Base-by-base conservation (phyloP, 2,113 vertebrate species). In the Pollimyrus isidori region DNA sequence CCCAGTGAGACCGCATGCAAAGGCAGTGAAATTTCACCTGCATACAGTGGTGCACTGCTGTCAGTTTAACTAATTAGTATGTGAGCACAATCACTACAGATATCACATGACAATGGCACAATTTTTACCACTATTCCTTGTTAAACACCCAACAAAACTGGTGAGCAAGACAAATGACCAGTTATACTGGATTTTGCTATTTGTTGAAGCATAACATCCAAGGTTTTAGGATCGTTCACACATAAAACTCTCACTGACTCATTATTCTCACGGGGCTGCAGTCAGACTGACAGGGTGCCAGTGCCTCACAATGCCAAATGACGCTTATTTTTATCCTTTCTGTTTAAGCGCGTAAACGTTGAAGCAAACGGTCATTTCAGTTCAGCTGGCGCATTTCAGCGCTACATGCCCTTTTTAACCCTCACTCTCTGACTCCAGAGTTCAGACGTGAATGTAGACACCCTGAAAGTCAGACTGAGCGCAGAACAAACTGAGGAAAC, bases 131-230 rank as follows among this genome's bases (percentile, higher is more conserved):
- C 73, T 80, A 11, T 35, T 80, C 30, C 35, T 19, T 23, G 82
- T 48, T 84, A 84, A 84, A 46, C 82, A 15, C 42, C 82, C 45
- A 48, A 48, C 48, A 48, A 84, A 45, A 48, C 21, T 42, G 21
- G 82, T 46, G 82, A 45, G 82, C 45, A 48, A 84, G 39, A 45
- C 45, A 46, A 46, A 84, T 84, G 39, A 46, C 82, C 42, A 84
- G 45, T 48, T 84, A 46, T 48, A 48, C n/a, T n/a, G 42, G 82
- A 48, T 84, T 84, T 84, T 10, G 82, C 23, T 84, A 42, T 84
- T 84, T 84, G 45, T 84, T 48, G 42, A 84, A 84, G 82, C 82
- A 84, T 84, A 84, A 84, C 82, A 84, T 84, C 82, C 45, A 84
- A 23, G 45, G 39, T 84, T 84, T 48, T 84, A 48, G 45, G 45